These are phyloP conservation scores for Matsumurasca onukii DNA, from an alignment of 1,140 invertebrate genomes.

Conservation along the genomic window DNA sequence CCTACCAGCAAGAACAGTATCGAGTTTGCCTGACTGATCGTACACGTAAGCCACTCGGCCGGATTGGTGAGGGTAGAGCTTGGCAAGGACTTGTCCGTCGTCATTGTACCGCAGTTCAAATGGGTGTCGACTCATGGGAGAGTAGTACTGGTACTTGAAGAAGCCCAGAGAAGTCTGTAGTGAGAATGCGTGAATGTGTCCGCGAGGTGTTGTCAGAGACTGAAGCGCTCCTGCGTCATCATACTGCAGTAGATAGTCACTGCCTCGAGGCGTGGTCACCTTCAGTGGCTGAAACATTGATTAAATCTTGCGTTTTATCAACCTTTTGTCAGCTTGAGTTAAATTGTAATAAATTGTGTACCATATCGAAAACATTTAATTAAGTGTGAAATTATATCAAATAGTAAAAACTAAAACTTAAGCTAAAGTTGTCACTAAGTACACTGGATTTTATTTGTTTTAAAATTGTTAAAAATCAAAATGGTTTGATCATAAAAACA, in stretches of 20 bases:
- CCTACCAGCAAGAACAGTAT: slow-evolving; percentile 75
- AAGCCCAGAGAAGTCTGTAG: slow-evolving; percentile 89
- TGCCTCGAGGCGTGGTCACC: slow-evolving; percentile 87
- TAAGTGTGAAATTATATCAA: no score
- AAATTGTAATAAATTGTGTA: no score
- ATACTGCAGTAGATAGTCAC: slow-evolving; percentile 89
- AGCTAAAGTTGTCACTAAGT: no score
- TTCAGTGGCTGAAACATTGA: slow-evolving; percentile 67
- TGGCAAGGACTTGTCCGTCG: slow-evolving; percentile 82
- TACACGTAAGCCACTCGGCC: slow-evolving; percentile 88
- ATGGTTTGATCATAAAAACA: no score
- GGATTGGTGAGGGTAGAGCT: slow-evolving; percentile 87
- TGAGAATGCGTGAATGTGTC: slow-evolving; percentile 90
- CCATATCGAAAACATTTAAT: no score
- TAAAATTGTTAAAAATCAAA: no score
- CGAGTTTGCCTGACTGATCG: slow-evolving; percentile 77
- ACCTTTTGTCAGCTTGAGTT: no score
- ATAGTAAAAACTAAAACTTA: no score
- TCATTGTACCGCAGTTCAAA: slow-evolving; percentile 91
- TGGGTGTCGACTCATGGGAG: slow-evolving; percentile 84
- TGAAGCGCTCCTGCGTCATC: slow-evolving; percentile 89
- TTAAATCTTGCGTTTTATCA: not conserved
- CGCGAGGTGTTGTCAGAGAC: slow-evolving; percentile 86
- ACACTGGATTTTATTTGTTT: no score
- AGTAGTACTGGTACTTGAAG: slow-evolving; percentile 90